Evolutionary conservation across 2,797 vertebrate genomes (phyloP), one percentile per base, ranked within the genome.

Genomic region (Arrhamphus sclerolepis): DNA sequence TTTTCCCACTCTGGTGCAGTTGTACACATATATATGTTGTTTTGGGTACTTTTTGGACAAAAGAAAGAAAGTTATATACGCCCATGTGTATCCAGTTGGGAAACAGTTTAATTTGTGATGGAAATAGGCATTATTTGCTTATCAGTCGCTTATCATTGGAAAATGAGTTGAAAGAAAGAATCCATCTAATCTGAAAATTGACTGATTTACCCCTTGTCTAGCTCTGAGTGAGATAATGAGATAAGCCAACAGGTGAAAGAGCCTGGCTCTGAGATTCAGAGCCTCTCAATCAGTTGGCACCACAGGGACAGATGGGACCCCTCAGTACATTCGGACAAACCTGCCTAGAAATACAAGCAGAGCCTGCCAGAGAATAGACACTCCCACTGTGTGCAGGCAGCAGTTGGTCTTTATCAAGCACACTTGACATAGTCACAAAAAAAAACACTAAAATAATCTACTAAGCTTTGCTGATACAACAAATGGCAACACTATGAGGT

Each of bases 241-340:
- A 1, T 0, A 1, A 58, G 65, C 71, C 41, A 50, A 59, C 48
- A 56, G 57, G 63, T 69, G 50, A 71, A 67, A 0, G 19, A 34
- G n/a, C 26, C 51, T 70, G 82, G 70, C 66, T 72, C 10, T 1
- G 29, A 68, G 39, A 61, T 52, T 59, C 38, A 46, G 24, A 38
- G 34, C 34, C 47, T 46, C 13, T 55, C 6, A 8, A 66, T 42
- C 39, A 13, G 59, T 46, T 55, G 38, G 67, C 71, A 11, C 66
- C 54, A 41, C 69, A 28, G 74, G 72, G 47, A 64, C 81, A 80
- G 74, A 77, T 71, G 67, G 66, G 62, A 69, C 38, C 17, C 24
- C 2, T 1, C 1, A 41, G 52, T 39, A 52, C 41, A 51, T 24
- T 46, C 42, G 40, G 26, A 8, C 4, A 44, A 78, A 51, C 19